phyloP scores from a whole-genome alignment of 1,140 invertebrate genomes.

The Sinonovacula constricta region DNA sequence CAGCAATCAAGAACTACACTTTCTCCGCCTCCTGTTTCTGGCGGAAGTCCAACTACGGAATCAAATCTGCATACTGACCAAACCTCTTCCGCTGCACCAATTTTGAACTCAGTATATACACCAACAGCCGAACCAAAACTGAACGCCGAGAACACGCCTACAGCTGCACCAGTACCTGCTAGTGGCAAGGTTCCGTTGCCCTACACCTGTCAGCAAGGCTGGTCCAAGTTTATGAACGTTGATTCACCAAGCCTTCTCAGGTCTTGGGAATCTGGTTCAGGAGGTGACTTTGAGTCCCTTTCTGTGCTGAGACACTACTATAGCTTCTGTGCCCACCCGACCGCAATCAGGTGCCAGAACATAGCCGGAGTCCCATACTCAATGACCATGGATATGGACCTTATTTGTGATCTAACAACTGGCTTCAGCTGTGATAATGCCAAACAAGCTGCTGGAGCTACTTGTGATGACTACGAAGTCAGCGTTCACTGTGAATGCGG shows the following conservation, averaged over 20 bases:
- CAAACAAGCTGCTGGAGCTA: constrained; percentile 16
- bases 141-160: neutral
- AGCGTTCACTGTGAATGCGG: constrained; percentile 74
- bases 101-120: neutral
- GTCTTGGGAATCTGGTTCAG: constrained; percentile 53
- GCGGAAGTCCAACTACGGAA: too few relatives aligned
- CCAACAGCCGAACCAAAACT: constrained; percentile 30
- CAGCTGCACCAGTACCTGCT: constrained; percentile 19
- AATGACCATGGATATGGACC: constrained; percentile 78
- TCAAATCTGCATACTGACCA: too few relatives aligned
- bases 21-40: too few relatives aligned
- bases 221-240: constrained; percentile 72
- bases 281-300: constrained; percentile 72
- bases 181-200: constrained; percentile 21
- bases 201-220: constrained; percentile 58
- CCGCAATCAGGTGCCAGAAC: constrained; percentile 86
- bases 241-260: constrained; percentile 47
- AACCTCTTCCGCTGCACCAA: constrained; percentile 7
- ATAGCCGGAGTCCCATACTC: constrained; percentile 83
- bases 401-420: constrained; percentile 56
- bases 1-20: constrained; percentile 1
- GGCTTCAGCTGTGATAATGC: constrained; percentile 54
- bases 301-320: constrained; percentile 62
- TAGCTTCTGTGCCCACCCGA: constrained; percentile 83
- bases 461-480: constrained; percentile 76